A percentile compares a stretch with the other conserved stretches of the same genome.
These are phyloP conservation scores for Butorides virescens DNA, from an alignment of 2,113 vertebrate species.

Conservation along the genomic window DNA sequence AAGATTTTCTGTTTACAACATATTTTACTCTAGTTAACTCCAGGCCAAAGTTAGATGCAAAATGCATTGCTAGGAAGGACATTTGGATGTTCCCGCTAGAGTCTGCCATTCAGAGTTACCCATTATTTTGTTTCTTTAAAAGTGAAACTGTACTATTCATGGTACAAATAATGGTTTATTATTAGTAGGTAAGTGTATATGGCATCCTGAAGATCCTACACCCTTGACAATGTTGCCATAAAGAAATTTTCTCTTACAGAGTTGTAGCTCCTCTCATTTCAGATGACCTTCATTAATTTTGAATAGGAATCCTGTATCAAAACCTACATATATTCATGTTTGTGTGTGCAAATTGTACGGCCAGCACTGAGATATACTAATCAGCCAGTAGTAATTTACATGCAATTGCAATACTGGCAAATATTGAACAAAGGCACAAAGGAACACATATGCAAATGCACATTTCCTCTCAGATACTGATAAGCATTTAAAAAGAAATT, in stretches of 20 bases:
- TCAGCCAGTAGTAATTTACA: not conserved
- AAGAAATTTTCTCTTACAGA: not conserved
- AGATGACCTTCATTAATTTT: not conserved
- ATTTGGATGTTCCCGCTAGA: not conserved
- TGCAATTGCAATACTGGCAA: not conserved
- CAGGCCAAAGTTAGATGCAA: not conserved
- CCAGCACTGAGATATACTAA: not conserved
- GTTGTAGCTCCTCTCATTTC: not conserved
- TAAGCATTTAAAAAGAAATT: not conserved
- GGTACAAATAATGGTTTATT: not conserved
- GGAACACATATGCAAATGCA: not conserved
- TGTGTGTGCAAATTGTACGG: not conserved
- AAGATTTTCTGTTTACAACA: not conserved
- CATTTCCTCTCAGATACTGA: not conserved
- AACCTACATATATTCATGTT: not conserved
- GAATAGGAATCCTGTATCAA: not conserved
- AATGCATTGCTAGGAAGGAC: not conserved
- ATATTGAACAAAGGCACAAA: not conserved
- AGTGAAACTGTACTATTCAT: not conserved
- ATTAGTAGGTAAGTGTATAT: not conserved
- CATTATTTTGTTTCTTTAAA: not conserved
- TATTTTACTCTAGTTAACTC: not conserved
- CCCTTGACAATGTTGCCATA: fast-evolving
- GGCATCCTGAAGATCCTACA: not conserved
- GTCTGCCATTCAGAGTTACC: not conserved